These are phyloP conservation scores for Oxycera nigricornis DNA, from an alignment of 2,888 invertebrate genomes.

Conservation along the genomic window DNA sequence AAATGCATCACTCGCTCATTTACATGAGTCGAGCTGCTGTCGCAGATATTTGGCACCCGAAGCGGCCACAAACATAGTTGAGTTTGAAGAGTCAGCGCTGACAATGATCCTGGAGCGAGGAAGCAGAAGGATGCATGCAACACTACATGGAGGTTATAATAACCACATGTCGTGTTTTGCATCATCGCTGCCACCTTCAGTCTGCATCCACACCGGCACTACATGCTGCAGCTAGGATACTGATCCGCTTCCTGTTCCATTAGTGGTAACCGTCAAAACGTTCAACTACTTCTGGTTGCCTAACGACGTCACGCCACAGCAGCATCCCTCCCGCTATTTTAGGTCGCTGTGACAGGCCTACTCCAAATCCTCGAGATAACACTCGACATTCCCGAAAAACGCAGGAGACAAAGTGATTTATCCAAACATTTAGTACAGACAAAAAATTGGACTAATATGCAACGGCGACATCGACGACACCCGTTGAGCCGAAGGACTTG, in stretches of 20 bases:
- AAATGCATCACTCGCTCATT: conserved; percentile 45
- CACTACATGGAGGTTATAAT: conserved; percentile 25
- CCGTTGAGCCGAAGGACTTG: not conserved
- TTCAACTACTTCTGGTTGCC: conserved; percentile 15
- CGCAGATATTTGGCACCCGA: conserved; percentile 33
- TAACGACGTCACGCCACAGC: not conserved
- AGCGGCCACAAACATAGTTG: conserved; percentile 36
- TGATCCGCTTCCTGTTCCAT: conserved; percentile 33
- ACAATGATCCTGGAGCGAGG: not conserved
- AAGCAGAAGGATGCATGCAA: conserved; percentile 6
- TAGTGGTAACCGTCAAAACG: conserved; percentile 36
- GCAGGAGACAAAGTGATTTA: conserved; percentile 24
- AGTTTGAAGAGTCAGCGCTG: not conserved
- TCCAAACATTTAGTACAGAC: conserved; percentile 31
- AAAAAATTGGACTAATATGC: conserved; percentile 34
- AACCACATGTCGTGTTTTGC: conserved; percentile 39
- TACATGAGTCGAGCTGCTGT: conserved; percentile 28
- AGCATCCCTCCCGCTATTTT: not conserved
- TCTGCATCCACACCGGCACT: conserved; percentile 4
- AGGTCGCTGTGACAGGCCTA: conserved; percentile 20
- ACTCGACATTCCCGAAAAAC: conserved; percentile 16
- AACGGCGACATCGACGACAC: not conserved
- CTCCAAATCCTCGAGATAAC: conserved; percentile 30
- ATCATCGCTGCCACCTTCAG: conserved; percentile 38
- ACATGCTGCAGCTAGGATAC: not conserved